These are phyloP conservation scores for Aurelia sp. DNA, from an alignment of 30 jellyfish, hydroid and myxozoan genomes.

Conservation along the genomic window DNA sequence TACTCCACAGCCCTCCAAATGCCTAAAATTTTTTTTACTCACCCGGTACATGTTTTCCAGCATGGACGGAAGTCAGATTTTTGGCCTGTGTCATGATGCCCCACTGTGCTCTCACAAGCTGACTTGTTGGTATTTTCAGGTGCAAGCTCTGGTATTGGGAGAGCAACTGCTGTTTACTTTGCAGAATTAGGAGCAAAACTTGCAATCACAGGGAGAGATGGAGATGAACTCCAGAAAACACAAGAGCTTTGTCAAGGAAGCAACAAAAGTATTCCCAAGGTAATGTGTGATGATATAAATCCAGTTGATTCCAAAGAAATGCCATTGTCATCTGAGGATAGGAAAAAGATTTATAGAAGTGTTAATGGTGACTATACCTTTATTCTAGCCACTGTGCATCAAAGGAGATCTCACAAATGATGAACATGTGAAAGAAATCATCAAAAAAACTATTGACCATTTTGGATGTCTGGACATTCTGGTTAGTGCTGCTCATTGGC, in stretches of 20 bases:
- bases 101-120: not conserved
- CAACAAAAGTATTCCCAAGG: constrained; percentile 40
- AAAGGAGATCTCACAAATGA: constrained; percentile 81
- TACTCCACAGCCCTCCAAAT: no score
- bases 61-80: no score
- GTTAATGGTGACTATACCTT: not conserved
- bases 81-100: no score
- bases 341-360: no score
- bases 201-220: constrained; percentile 84
- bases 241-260: constrained; percentile 59
- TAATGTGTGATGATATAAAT: not conserved
- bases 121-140: constrained; percentile 55
- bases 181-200: constrained; percentile 86
- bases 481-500: constrained; percentile 30
- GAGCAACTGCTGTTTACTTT: constrained; percentile 73
- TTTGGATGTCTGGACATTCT: constrained; percentile 68
- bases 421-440: constrained; percentile 69
- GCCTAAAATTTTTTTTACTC: no score
- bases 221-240: constrained; percentile 55
- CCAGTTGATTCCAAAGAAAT: no score
- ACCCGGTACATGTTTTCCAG: no score
- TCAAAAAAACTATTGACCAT: constrained; percentile 65
- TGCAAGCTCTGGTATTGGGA: constrained; percentile 97
- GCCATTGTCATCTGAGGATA: no score
- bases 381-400: constrained; percentile 66